phyloP scores from a whole-genome alignment of 2,888 invertebrate species.

The Scrobipalpa atriplicella region DNA sequence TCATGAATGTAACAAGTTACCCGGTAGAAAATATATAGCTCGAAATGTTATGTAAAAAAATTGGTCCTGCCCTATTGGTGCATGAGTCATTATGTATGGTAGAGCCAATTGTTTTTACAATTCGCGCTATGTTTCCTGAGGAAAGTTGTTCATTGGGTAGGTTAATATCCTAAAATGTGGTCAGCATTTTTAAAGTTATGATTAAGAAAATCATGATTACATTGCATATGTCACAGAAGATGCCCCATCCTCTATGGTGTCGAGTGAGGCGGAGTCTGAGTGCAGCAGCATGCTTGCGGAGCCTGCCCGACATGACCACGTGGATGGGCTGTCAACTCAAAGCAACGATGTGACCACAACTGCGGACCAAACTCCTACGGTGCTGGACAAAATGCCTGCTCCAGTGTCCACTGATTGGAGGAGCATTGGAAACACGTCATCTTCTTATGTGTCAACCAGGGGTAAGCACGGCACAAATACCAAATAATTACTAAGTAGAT shows the following conservation, averaged over 20 bases:
- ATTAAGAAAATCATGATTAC: not conserved
- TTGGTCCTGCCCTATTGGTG: too few relatives aligned
- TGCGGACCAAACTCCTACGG: slow-evolving; percentile 41
- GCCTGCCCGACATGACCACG: slow-evolving; percentile 52
- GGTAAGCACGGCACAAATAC: slow-evolving; percentile 45
- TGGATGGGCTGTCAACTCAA: slow-evolving; percentile 41
- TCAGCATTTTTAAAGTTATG: too few relatives aligned
- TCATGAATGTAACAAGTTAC: too few relatives aligned
- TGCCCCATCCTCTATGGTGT: slow-evolving; percentile 76
- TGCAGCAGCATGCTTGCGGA: slow-evolving; percentile 69
- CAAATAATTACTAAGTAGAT: not conserved
- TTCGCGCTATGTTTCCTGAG: too few relatives aligned
- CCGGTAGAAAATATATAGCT: too few relatives aligned
- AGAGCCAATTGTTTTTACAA: too few relatives aligned
- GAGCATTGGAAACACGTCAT: slow-evolving; percentile 50
- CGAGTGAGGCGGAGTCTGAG: slow-evolving; percentile 76
- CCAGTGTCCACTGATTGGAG: slow-evolving; percentile 57
- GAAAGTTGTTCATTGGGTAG: too few relatives aligned
- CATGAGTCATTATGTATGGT: too few relatives aligned
- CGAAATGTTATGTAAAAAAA: too few relatives aligned
- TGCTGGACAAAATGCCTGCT: slow-evolving; percentile 50
- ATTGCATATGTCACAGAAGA: slow-evolving; percentile 56
- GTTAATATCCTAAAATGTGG: too few relatives aligned
- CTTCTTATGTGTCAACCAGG: slow-evolving; percentile 65
- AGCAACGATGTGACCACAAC: slow-evolving; percentile 43